Conservation (phyloP, 2,888 invertebrate genomes). For the Hololepta plana region DNA sequence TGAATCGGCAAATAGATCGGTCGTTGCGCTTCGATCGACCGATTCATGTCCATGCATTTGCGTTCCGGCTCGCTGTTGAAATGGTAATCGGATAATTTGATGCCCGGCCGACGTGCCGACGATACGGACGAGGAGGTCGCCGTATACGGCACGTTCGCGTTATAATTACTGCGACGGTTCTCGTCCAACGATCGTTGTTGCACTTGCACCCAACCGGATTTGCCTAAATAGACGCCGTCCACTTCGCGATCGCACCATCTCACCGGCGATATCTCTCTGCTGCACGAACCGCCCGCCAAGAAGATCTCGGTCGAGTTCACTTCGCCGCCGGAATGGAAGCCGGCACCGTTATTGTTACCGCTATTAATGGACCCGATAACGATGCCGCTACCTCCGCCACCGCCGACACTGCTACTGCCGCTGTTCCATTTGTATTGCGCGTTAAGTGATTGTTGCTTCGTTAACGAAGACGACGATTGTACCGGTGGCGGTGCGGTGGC, state of each 20-base stretch:
- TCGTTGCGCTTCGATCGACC: conserved; percentile 15
- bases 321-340: conserved; percentile 22
- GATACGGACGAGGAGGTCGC: conserved; percentile 20
- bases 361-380: conserved; percentile 6
- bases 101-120: conserved; percentile 25
- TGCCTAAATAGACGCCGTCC: conserved; percentile 36
- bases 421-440: no score
- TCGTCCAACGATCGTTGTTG: conserved; percentile 36
- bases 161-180: conserved; percentile 26
- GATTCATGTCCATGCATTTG: conserved; percentile 10
- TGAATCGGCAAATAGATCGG: conserved; percentile 23
- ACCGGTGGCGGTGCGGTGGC: no score
- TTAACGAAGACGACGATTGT: no score
- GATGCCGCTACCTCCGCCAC: conserved; percentile 14
- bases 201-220: conserved; percentile 38
- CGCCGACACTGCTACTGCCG: conserved; percentile 12
- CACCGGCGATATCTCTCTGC: conserved; percentile 36
- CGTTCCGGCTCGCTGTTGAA: conserved; percentile 26
- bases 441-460: no score
- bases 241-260: conserved; percentile 40
- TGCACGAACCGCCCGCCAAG: conserved; percentile 25
- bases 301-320: conserved; percentile 29
- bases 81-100: conserved; percentile 34
- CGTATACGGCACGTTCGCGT: conserved; percentile 13
- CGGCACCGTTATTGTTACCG: conserved; percentile 11